A percentile compares a stretch with the other conserved stretches of the same genome.
Conservation (phyloP, 2,113 vertebrate genomes). For the Guaruba guarouba region DNA sequence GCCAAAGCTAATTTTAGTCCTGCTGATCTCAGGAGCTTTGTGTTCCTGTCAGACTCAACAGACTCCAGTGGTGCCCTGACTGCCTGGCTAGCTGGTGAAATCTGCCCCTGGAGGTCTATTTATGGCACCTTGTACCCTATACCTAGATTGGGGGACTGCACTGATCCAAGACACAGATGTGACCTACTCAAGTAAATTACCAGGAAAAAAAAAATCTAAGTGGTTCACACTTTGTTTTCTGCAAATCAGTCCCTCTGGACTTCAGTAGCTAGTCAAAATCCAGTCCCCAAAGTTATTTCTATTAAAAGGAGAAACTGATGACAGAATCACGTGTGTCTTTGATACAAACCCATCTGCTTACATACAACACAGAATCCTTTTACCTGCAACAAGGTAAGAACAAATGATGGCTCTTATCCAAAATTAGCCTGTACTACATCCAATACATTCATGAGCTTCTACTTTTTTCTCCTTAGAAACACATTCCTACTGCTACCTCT, state of each 20-base stretch:
- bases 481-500: background rate
- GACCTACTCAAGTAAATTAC: background rate
- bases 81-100: background rate
- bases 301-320: background rate
- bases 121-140: background rate
- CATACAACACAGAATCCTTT: background rate
- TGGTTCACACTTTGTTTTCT: constrained; percentile 16
- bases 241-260: background rate
- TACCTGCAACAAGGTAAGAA: background rate
- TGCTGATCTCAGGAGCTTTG: constrained; percentile 18
- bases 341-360: background rate
- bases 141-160: background rate
- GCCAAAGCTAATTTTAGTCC: constrained; percentile 26
- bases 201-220: background rate
- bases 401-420: background rate
- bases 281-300: background rate
- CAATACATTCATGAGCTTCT: background rate
- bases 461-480: background rate
- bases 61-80: background rate
- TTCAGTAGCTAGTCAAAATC: constrained; percentile 1
- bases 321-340: background rate
- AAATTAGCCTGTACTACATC: background rate
- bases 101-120: background rate
- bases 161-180: constrained; percentile 14
- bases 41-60: background rate